phyloP scores from a whole-genome alignment of 2,888 invertebrate genomes.

The Volucella zonaria region DNA sequence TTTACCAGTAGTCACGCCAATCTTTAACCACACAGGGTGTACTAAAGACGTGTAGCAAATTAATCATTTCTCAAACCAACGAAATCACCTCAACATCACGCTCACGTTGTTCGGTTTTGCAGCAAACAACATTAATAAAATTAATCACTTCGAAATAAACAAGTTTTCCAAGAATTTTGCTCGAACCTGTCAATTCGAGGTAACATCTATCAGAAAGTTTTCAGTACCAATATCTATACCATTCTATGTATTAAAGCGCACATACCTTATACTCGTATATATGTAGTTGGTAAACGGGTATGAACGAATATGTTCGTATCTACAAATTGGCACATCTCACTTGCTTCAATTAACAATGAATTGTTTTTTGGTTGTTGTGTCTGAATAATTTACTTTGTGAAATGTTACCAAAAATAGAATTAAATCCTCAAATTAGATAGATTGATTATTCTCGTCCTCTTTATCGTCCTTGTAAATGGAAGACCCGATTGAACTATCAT shows the following conservation, averaged over 20 bases:
- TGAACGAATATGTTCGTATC: background rate
- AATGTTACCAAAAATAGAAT: slow-evolving; percentile 43
- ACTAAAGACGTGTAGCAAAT: too few relatives aligned
- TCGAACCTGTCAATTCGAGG: slow-evolving; percentile 14
- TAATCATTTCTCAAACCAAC: too few relatives aligned
- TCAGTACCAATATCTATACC: background rate
- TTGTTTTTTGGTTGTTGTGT: background rate
- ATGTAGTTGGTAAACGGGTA: too few relatives aligned
- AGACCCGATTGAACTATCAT: slow-evolving; percentile 17
- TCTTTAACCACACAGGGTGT: too few relatives aligned
- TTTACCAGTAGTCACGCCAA: too few relatives aligned
- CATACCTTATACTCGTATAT: too few relatives aligned
- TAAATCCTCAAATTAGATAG: slow-evolving; percentile 49
- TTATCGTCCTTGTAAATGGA: background rate
- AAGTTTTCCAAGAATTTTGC: background rate
- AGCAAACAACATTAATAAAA: background rate
- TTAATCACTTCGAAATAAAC: slow-evolving; percentile 37
- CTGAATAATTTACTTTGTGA: slow-evolving; percentile 26
- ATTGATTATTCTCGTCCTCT: slow-evolving; percentile 45
- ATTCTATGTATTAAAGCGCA: too few relatives aligned
- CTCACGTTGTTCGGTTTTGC: too few relatives aligned
- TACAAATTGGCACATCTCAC: slow-evolving; percentile 16
- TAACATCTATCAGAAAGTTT: slow-evolving; percentile 31
- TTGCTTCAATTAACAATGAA: slow-evolving; percentile 11
- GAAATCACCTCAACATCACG: too few relatives aligned